These are phyloP conservation scores for Ips typographus DNA, from an alignment of 1,140 invertebrate genomes.

Conservation along the genomic window DNA sequence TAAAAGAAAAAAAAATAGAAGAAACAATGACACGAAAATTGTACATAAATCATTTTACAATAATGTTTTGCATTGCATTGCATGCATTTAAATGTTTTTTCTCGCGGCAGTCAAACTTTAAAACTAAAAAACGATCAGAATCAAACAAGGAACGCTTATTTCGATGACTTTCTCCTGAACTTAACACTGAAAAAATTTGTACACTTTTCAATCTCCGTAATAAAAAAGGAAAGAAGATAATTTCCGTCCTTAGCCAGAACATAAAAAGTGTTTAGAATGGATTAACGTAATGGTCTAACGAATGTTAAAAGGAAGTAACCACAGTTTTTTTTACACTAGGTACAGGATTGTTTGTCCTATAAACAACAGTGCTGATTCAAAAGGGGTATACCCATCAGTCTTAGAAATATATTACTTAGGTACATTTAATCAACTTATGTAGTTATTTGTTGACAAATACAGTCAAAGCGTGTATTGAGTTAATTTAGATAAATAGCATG, in stretches of 20 bases:
- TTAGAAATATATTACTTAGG: too few relatives aligned
- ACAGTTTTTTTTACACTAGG: slow-evolving; percentile 31
- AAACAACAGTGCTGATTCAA: not conserved
- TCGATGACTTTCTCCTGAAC: slow-evolving; percentile 34
- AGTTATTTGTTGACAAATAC: too few relatives aligned
- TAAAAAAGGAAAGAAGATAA: slow-evolving; percentile 31
- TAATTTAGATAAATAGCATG: slow-evolving; percentile 1
- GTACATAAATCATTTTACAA: slow-evolving; percentile 5
- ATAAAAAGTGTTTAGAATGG: slow-evolving; percentile 34
- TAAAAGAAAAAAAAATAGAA: too few relatives aligned
- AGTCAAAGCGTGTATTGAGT: not conserved
- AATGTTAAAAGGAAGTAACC: slow-evolving; percentile 36
- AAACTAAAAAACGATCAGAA: slow-evolving; percentile 26
- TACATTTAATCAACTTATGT: too few relatives aligned
- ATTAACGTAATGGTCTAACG: slow-evolving; percentile 35
- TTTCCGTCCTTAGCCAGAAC: slow-evolving; percentile 32
- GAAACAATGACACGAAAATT: too few relatives aligned
- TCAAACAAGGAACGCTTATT: slow-evolving; percentile 12
- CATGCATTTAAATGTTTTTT: slow-evolving; percentile 25
- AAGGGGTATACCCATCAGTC: too few relatives aligned
- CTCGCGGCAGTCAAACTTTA: slow-evolving; percentile 27
- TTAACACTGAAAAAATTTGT: slow-evolving; percentile 28
- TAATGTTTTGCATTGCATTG: too few relatives aligned
- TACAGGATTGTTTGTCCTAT: slow-evolving; percentile 31
- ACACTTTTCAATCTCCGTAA: slow-evolving; percentile 26